Base-by-base conservation (phyloP, 2,888 invertebrate species). In the Drosophila dives region DNA sequence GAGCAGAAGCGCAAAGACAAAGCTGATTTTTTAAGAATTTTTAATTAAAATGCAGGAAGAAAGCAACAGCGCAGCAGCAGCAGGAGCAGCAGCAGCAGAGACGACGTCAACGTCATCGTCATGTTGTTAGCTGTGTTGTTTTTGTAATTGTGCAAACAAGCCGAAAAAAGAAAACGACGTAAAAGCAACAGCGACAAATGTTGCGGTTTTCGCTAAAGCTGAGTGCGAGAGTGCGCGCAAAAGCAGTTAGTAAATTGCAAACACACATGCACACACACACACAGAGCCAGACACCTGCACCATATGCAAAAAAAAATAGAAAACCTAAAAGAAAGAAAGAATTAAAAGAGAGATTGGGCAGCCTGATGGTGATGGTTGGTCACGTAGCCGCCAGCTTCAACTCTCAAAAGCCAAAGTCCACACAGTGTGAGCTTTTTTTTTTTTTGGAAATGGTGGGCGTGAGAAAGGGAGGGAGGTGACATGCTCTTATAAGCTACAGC, bases 171-270 rank as follows among this genome's bases (percentile, higher is more conserved):
- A 64, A 48, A 12, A 62, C 26, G 67, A 58, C 49, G 50, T 15
- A 54, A 75, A 65, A 56, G 81, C 33, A 64, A 65, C 63, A 64
- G 77, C 77, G 81, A 80, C 81, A 80, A 80, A 80, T 81, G 81
- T 81, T 80, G 81, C 78, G 80, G 80, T 80, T 80, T 80, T 74
- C 68, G 26, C 45, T 33, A 67, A 70, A 77, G 81, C 64, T 69
- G 33, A 80, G 68, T 68, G 77, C 72, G 77, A 70, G 66, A 77
- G 69, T 73, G 85, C 87, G 82, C 72, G 86, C 82, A 85, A 87
- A 84, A 87, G 86, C 72, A 84, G 88, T 87, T 84, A 84, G 88
- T 85, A 85, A 84, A 84, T 84, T 84, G 86, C 86, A 72, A 72
- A 62, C 36, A 42, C 64, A 59, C 56, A 58, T 23, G 23, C 51